Evolutionary conservation across 1,140 invertebrate genomes (phyloP), one percentile per base, ranked within the genome.

Genomic region (Portunus trituberculatus): DNA sequence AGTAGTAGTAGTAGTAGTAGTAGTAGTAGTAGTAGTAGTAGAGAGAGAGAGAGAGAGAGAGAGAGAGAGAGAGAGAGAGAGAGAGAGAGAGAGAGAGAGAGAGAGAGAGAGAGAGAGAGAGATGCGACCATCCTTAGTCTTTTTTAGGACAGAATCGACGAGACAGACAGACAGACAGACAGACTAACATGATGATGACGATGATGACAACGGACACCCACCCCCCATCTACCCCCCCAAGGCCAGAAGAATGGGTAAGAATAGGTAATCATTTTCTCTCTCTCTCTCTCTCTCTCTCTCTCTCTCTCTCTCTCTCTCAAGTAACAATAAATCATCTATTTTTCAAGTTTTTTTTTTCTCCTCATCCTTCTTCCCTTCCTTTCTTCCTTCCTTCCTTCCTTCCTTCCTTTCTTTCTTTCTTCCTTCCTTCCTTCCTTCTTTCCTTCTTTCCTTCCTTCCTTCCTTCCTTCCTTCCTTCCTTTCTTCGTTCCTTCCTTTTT

Each of bases 251-350:
- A 59, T 59, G 52, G 52, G 52, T 76, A n/a, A 76, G 25, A 59
- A 59, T 59, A 10, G 52, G 52, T 59, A 59, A 59, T 20, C n/a
- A 8, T 12, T 28, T 12, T 28, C n/a, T 84, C 83, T 84, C 83
- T 84, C 16, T 20, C 83, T n/a, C 83, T n/a, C n/a, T 84, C n/a
- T 84, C n/a, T 84, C n/a, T 87, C 84, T 87, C 31, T 84, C 83
- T 84, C 83, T 84, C 83, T 84, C 83, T 84, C 83, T 84, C 83
- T 84, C 83, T 84, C 83, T 84, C 83, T 84, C 83, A 76, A 12
- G 10, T 14, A 25, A 10, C 10, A 25, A 12, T 25, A 10, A 76
- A 10, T 84, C 76, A 82, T 25, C 25, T 4, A 16, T 32, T 84
- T 32, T 87, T 28, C 29, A 0, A 29, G 10, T 84, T 32, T 84